Evolutionary conservation across 2,113 vertebrate genomes (phyloP).

Genomic region (Stictonetta naevosa): DNA sequence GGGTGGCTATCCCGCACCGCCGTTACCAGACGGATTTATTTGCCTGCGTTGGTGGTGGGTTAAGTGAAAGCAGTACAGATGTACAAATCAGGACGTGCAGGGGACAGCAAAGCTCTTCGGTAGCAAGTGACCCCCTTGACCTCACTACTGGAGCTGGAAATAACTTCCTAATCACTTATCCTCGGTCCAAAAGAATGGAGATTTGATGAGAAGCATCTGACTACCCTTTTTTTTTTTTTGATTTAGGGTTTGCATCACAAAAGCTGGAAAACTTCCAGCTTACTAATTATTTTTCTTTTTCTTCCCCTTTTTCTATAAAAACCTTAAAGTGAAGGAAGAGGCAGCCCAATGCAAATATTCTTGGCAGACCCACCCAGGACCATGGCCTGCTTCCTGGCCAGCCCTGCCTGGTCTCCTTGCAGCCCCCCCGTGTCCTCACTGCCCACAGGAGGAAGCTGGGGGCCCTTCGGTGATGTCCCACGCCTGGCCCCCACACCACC

Average conservation of each 20-base stretch:
- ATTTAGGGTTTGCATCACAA: slow-evolving; percentile 14
- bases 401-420: background rate
- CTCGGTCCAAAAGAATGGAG: slow-evolving; percentile 44
- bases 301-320: background rate
- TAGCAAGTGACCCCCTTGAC: background rate
- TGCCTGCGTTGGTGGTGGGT: background rate
- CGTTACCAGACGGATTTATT: background rate
- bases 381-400: background rate
- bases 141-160: slow-evolving; percentile 38
- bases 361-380: background rate
- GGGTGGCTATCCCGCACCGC: background rate
- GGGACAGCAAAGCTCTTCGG: background rate
- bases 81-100: rapidly evolving
- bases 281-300: background rate
- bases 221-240: background rate
- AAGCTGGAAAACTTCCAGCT: slow-evolving; percentile 46
- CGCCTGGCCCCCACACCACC: background rate
- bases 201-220: slow-evolving; percentile 45
- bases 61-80: background rate
- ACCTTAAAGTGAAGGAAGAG: background rate
- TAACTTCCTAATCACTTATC: slow-evolving; percentile 48
- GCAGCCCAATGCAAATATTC: background rate
- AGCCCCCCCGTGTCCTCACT: rapidly evolving
- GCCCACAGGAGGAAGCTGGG: rapidly evolving
- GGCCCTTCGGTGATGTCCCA: background rate